Percentiles rank a stretch among this genome's conserved stretches.
Evolutionary conservation across 2,888 invertebrate species (phyloP).

Genomic region (Pterostichus niger): DNA sequence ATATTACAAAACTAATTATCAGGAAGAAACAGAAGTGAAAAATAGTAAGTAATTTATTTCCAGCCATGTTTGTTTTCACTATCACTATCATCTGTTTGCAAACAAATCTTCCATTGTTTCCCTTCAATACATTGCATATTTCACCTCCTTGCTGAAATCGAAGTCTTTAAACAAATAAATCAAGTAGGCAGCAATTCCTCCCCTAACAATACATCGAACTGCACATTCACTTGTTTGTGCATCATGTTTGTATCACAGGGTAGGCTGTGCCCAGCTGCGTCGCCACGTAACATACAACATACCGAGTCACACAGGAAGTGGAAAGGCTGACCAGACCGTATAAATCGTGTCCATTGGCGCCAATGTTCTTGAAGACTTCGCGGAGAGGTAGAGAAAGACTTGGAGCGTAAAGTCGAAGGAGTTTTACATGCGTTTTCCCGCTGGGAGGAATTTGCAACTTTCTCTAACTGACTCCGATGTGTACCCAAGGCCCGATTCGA

Average conservation of each 20-base stretch:
- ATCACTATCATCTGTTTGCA: background rate
- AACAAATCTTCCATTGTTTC: conserved; percentile 5
- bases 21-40: background rate
- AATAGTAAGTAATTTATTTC: background rate
- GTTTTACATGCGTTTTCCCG: conserved; percentile 54
- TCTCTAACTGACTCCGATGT: conserved; percentile 47
- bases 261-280: conserved; percentile 12
- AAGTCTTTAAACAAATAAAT: conserved; percentile 37
- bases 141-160: conserved; percentile 13
- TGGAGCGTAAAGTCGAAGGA: conserved; percentile 24
- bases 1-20: too few relatives aligned
- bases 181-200: conserved; percentile 11
- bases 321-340: conserved; percentile 39
- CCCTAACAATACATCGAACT: conserved; percentile 23
- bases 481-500: conserved; percentile 34
- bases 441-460: conserved; percentile 58
- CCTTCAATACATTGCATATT: background rate
- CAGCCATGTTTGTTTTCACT: background rate
- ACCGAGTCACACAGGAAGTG: background rate
- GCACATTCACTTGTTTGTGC: conserved; percentile 26
- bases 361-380: background rate
- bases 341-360: conserved; percentile 39
- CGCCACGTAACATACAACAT: background rate
- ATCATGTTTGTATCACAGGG: background rate
- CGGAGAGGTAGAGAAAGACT: background rate